phyloP scores from a whole-genome alignment of 23 tunicate genomes.

The Halocynthia roretzi region DNA sequence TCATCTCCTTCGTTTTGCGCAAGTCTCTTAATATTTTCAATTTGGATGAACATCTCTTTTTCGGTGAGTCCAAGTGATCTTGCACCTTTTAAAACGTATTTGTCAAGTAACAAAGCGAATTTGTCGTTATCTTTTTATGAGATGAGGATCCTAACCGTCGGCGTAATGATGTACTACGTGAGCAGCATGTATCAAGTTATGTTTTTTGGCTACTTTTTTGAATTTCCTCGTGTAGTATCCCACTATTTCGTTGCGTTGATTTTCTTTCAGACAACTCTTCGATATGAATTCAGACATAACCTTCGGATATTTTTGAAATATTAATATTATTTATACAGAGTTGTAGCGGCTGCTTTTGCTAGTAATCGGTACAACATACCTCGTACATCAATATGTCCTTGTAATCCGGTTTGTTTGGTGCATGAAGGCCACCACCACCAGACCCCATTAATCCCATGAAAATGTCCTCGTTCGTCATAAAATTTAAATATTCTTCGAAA shows the following conservation, averaged over 20 bases:
- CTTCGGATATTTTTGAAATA: slow-evolving; percentile 9
- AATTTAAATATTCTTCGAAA: slow-evolving; percentile 60
- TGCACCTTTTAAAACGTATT: slow-evolving; percentile 23
- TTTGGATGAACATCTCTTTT: slow-evolving; percentile 49
- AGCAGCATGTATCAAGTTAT: slow-evolving; percentile 31
- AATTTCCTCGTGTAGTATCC: slow-evolving; percentile 55
- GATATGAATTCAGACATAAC: slow-evolving; percentile 57
- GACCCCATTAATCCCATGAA: slow-evolving; percentile 37
- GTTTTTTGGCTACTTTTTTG: slow-evolving; percentile 34
- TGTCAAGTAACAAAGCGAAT: background rate
- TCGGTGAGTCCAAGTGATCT: slow-evolving; percentile 50
- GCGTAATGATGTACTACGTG: slow-evolving; percentile 68
- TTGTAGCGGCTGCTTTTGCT: background rate
- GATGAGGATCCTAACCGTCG: slow-evolving; percentile 12
- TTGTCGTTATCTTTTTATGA: background rate
- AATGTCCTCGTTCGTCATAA: slow-evolving; percentile 67
- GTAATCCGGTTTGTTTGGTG: slow-evolving; percentile 41
- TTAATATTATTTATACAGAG: background rate
- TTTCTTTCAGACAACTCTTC: slow-evolving; percentile 38
- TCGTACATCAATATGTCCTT: slow-evolving; percentile 50
- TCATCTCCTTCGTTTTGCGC: slow-evolving; percentile 55
- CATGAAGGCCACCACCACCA: slow-evolving; percentile 13
- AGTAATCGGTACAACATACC: slow-evolving; percentile 13
- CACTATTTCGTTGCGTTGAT: slow-evolving; percentile 36
- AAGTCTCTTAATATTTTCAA: slow-evolving; percentile 33